Conservation (phyloP, 1,140 invertebrate species). For the Lerema accius region DNA sequence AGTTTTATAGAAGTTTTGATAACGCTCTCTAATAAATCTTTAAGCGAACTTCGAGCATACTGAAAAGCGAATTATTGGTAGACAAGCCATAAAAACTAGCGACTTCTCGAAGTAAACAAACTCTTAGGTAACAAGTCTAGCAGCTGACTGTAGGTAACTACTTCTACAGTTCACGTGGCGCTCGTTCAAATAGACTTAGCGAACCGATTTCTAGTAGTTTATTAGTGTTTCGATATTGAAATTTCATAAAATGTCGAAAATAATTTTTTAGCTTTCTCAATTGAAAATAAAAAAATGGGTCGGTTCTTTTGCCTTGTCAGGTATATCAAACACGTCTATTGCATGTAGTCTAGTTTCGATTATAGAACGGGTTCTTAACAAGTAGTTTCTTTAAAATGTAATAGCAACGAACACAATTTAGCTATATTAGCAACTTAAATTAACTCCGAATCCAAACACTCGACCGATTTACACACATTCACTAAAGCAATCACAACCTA, state of each 20-base stretch:
- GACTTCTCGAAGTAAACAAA: conserved; percentile 20
- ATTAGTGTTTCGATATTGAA: not conserved
- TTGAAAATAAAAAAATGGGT: too few relatives aligned
- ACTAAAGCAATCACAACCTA: not conserved
- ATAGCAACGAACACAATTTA: too few relatives aligned
- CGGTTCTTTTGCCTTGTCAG: too few relatives aligned
- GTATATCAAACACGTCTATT: too few relatives aligned
- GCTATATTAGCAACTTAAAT: too few relatives aligned
- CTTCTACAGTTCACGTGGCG: conserved; percentile 6
- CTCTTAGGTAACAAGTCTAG: conserved; percentile 17
- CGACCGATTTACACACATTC: not conserved
- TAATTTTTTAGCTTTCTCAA: too few relatives aligned
- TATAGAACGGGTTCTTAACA: too few relatives aligned
- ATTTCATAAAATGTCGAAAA: not conserved
- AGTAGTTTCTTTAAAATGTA: too few relatives aligned
- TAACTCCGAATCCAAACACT: not conserved
- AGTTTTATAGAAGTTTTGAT: too few relatives aligned
- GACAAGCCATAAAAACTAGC: not conserved
- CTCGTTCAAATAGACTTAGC: conserved; percentile 10
- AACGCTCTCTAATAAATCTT: not conserved
- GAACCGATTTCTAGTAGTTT: conserved; percentile 4
- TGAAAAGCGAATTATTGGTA: not conserved
- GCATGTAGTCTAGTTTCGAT: too few relatives aligned
- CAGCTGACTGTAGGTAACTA: conserved; percentile 8
- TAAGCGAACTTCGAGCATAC: not conserved